Conservation (phyloP, 2,797 vertebrate genomes). For the Sus cebifrons region DNA sequence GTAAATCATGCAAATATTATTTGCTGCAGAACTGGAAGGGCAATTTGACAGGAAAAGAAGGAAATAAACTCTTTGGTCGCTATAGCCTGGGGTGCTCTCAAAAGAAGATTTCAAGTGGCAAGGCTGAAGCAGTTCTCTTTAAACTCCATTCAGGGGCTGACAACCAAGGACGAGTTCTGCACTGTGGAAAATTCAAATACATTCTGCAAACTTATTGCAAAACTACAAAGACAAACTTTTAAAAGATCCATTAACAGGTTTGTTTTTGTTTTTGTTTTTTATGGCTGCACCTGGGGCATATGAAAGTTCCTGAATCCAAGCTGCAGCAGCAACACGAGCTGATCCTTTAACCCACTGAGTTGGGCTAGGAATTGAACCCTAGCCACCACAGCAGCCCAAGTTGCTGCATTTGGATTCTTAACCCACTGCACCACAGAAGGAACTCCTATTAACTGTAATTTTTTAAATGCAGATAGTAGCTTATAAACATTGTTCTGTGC, state of each 20-base stretch:
- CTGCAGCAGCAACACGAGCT: no score
- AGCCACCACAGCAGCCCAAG: no score
- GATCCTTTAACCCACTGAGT: no score
- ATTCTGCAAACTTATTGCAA: no score
- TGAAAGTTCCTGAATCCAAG: no score
- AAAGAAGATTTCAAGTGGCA: not conserved
- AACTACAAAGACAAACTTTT: not conserved
- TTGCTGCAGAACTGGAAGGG: not conserved
- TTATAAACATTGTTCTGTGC: not conserved
- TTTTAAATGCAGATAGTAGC: not conserved
- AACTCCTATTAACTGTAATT: no score
- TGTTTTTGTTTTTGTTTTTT: no score
- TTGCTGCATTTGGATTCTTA: no score
- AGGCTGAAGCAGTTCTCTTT: not conserved
- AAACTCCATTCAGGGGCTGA: not conserved
- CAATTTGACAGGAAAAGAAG: not conserved
- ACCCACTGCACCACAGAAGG: no score
- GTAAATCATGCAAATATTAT: not conserved
- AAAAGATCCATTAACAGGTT: not conserved
- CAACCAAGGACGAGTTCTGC: not conserved
- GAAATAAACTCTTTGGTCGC: not conserved
- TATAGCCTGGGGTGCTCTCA: not conserved
- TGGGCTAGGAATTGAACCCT: no score
- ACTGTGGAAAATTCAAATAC: slow-evolving; percentile 27
- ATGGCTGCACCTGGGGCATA: no score